A percentile compares a stretch with the other conserved stretches of the same genome.
Conservation (phyloP, 2,797 vertebrate genomes). For the Pelochelys cantorii region DNA sequence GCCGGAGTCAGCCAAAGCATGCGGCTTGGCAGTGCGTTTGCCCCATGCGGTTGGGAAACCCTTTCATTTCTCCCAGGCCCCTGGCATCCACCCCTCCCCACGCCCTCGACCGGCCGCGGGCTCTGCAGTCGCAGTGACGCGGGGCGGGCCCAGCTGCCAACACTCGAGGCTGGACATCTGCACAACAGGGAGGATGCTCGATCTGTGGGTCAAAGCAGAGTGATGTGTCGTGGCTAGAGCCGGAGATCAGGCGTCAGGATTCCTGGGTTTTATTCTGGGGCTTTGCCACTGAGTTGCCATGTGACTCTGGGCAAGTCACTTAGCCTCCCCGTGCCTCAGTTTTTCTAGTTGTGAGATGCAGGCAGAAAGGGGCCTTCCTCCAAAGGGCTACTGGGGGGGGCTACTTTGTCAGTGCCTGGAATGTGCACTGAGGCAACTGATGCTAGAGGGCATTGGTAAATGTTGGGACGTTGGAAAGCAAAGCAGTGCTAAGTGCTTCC, state of each 20-base stretch:
- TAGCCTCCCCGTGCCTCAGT: background rate
- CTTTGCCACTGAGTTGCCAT: background rate
- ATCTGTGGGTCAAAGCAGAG: background rate
- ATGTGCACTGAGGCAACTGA: background rate
- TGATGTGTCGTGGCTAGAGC: too few relatives aligned
- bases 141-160: background rate
- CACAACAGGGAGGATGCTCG: background rate
- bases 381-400: background rate
- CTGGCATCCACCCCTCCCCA: background rate
- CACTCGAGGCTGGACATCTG: background rate
- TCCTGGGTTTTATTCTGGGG: background rate
- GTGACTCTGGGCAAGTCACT: background rate
- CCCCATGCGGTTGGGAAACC: background rate
- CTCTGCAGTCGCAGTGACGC: background rate
- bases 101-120: background rate
- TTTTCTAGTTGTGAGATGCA: background rate
- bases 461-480: background rate
- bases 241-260: too few relatives aligned
- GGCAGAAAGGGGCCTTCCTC: too few relatives aligned
- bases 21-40: background rate
- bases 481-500: background rate
- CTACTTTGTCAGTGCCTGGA: background rate
- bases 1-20: background rate
- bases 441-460: background rate
- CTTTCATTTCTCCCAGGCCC: background rate